Percentiles rank a stretch among this genome's conserved stretches.
Conservation (phyloP, 1,140 invertebrate genomes). For the Leptestheria dahalacensis region DNA sequence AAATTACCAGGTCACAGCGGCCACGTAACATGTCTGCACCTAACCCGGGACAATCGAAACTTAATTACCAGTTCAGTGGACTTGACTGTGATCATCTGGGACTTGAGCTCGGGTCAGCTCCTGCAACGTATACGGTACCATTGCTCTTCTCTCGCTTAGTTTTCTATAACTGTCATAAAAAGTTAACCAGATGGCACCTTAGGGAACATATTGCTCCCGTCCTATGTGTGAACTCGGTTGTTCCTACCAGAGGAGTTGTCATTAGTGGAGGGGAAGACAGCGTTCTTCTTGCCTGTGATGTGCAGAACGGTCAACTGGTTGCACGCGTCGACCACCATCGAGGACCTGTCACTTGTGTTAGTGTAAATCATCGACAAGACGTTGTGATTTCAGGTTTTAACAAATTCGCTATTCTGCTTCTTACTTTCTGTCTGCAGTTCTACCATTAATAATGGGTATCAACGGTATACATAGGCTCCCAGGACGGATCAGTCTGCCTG, state of each 20-base stretch:
- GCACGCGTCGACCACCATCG: conserved; percentile 64
- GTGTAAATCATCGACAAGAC: conserved; percentile 57
- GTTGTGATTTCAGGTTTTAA: conserved; percentile 67
- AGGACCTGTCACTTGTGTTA: conserved; percentile 56
- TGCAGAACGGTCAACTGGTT: conserved; percentile 46
- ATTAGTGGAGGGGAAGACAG: conserved; percentile 70
- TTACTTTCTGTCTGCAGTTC: too few relatives aligned
- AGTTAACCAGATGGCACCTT: conserved; percentile 53
- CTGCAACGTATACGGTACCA: too few relatives aligned
- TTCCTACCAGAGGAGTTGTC: conserved; percentile 54
- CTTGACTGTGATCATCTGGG: conserved; percentile 64
- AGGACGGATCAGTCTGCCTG: conserved; percentile 59
- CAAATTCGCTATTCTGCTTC: too few relatives aligned
- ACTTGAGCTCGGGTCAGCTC: conserved; percentile 51
- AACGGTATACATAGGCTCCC: too few relatives aligned
- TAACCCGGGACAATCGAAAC: conserved; percentile 59
- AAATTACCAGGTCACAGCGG: conserved; percentile 69
- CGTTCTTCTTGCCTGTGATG: conserved; percentile 51
- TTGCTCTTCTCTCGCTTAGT: too few relatives aligned
- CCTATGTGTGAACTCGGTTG: conserved; percentile 52
- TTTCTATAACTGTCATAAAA: too few relatives aligned
- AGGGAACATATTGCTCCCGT: conserved; percentile 62
- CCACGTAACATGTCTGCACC: conserved; percentile 54
- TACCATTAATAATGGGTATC: too few relatives aligned
- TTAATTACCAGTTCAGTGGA: conserved; percentile 70